Base-by-base conservation (phyloP, 2,888 invertebrate genomes). In the Entomobrya multifasciata region DNA sequence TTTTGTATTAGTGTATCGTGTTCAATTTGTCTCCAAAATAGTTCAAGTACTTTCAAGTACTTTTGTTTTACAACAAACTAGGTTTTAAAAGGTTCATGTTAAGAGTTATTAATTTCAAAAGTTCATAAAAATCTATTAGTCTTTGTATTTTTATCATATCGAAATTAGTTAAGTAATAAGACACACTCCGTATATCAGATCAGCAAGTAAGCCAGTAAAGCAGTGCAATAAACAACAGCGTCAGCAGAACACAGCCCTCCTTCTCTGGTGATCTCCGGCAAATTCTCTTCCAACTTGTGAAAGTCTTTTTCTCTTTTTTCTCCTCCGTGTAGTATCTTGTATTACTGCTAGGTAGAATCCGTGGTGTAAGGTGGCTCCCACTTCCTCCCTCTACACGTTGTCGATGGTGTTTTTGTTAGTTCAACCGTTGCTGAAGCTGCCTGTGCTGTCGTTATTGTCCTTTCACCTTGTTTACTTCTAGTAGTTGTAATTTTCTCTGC, bases 341-440 rank as follows among this genome's bases (percentile, higher is more conserved):
- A 27, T 62, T 20, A n/a, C 30, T 52, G 20, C 36, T 67, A 62
- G 49, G 62, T 79, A 47, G 36, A 47, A 25, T 49, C 20, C 44
- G 67, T 67, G 67, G 67, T 80, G 80, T 80, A 67, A 80, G 80
- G 67, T 67, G 55, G 80, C 80, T 80, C 55, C 80, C 20, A 80
- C 80, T 80, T 80, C 52, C 67, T 80, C 80, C 65, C 47, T 79
- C 49, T 62, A 62, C 62, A 62, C 62, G 30, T 13, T n/a, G 62
- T 15, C 30, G 62, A 2, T n/a, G 62, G n/a, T 1, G 27, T 13
- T n/a, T n/a, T n/a, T n/a, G n/a, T n/a, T n/a, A n/a, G n/a, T n/a
- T n/a, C n/a, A n/a, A n/a, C n/a, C 22, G 30, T 30, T 30, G 62
- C 10, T 62, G 30, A 1, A 27, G 30, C 15, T 30, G 62, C 6